Percentiles rank a stretch among this genome's conserved stretches.
Conservation (phyloP, 2,113 vertebrate species). For the Lagopus leucura region DNA sequence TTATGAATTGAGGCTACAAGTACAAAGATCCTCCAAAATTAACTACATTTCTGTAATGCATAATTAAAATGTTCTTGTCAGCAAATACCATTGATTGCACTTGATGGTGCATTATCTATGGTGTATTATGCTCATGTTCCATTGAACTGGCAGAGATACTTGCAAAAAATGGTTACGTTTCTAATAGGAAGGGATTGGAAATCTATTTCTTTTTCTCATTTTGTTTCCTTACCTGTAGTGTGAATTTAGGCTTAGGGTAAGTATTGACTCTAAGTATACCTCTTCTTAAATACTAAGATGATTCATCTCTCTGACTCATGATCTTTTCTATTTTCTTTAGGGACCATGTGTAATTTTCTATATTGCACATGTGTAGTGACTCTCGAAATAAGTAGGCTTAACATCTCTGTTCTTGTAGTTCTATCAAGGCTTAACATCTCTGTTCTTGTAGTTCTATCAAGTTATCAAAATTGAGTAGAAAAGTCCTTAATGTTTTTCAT, state of each 20-base stretch:
- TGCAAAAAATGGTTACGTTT: not conserved
- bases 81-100: slow-evolving; percentile 18
- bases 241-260: accelerated
- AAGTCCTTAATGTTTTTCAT: not conserved
- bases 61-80: slow-evolving; percentile 39
- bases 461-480: not conserved
- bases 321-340: not conserved
- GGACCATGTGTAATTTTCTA: not conserved
- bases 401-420: not conserved
- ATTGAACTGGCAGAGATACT: not conserved
- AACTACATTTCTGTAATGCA: slow-evolving; percentile 21
- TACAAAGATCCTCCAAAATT: slow-evolving; percentile 35
- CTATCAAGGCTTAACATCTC: not conserved
- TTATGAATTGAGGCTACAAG: slow-evolving; percentile 18
- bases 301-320: not conserved
- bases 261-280: not conserved
- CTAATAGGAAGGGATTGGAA: not conserved
- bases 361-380: not conserved
- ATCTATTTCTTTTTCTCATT: not conserved
- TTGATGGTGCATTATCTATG: not conserved
- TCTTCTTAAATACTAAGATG: not conserved
- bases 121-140: not conserved
- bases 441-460: not conserved
- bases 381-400: not conserved
- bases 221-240: not conserved